Evolutionary conservation across 2,888 invertebrate species (phyloP), one percentile per base, ranked within the genome.

Genomic region (Actias luna): DNA sequence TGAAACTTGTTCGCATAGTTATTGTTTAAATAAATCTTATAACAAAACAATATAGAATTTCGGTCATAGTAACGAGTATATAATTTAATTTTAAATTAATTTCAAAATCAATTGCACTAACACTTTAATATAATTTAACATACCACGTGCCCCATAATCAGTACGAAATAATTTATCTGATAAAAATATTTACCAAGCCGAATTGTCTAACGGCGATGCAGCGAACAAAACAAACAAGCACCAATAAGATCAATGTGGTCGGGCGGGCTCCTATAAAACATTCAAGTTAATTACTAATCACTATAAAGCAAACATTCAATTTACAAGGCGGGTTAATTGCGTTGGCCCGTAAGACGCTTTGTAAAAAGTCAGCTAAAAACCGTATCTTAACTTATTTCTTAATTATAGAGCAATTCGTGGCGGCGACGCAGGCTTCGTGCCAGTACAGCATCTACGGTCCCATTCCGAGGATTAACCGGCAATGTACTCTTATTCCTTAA

Each of bases 261-360:
- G 82, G 83, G 84, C 75, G 72, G 67, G 74, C 80, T 78, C 72
- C 72, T 80, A 85, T 82, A 87, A 90, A 90, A 86, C 82, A 79
- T 78, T 77, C 78, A 85, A 85, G 84, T 89, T 91, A 91, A 92
- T 92, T 91, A 88, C 92, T 89, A 90, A 91, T 92, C 89, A 89
- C 89, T 89, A 87, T 89, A 90, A 90, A 91, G 91, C 91, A 92
- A 92, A 92, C 91, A 92, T 92, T 92, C 92, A 92, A 92, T 92
- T 92, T 92, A 90, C 89, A 86, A 89, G 91, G 87, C 89, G 84
- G 90, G 88, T 88, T 92, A 92, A 92, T 92, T 91, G 92, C 89
- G 80, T 77, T 83, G 84, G 83, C 82, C 84, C 82, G 84, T 83
- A 85, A 86, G 83, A 85, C 75, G 85, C 84, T 87, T 85, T 83